Evolutionary conservation across 2,888 invertebrate species (phyloP).

Genomic region (Strigamia transsilvanica): DNA sequence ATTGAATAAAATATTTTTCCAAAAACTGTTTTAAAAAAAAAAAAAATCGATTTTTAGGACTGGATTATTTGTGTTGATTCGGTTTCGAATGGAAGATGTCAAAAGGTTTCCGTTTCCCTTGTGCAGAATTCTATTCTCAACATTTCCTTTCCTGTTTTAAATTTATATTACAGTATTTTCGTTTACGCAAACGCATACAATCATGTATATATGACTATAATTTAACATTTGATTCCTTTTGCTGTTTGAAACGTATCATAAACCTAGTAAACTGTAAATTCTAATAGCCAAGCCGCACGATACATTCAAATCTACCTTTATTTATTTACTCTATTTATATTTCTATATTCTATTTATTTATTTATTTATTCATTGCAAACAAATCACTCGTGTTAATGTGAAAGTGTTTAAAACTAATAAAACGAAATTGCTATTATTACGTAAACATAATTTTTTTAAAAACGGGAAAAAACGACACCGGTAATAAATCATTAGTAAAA

Average conservation of each 20-base stretch:
- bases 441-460: neutral
- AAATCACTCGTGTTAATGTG: too few species aligned
- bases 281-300: too few species aligned
- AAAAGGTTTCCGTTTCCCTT: too few species aligned
- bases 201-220: neutral
- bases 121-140: neutral
- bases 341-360: too few species aligned
- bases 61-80: too few species aligned
- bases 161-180: neutral
- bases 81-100: too few species aligned
- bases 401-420: neutral
- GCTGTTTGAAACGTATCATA: neutral
- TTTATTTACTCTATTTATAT: too few species aligned
- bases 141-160: neutral
- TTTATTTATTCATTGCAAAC: too few species aligned
- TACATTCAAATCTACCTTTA: too few species aligned
- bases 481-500: neutral
- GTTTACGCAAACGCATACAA: neutral
- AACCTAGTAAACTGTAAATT: neutral
- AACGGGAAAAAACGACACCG: neutral
- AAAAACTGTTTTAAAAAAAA: too few species aligned
- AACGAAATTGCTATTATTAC: neutral
- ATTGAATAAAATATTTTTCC: too few species aligned
- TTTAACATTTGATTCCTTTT: neutral
- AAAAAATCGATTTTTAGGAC: too few species aligned